These are phyloP conservation scores for Myiotriccus ornatus DNA, from an alignment of 2,797 vertebrate genomes.

Conservation along the genomic window DNA sequence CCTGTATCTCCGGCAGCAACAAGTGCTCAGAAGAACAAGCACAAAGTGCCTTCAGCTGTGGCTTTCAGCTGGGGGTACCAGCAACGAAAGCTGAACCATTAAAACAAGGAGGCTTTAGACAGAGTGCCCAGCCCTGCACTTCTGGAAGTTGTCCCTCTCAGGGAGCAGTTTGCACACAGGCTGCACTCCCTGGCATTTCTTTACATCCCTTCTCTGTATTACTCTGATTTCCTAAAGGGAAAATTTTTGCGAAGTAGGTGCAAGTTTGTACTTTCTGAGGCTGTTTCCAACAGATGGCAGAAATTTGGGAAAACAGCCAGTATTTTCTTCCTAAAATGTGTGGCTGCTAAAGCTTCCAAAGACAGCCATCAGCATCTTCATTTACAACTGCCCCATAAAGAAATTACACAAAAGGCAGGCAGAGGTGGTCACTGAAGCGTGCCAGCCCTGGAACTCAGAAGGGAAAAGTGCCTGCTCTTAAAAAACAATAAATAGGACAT, in stretches of 20 bases:
- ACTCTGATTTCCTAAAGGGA: background rate
- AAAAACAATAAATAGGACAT: background rate
- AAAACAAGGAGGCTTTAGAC: background rate
- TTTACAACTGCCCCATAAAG: background rate
- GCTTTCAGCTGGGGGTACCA: background rate
- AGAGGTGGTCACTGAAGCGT: background rate
- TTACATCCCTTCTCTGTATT: accelerated
- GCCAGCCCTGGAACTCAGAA: background rate
- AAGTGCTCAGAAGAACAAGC: background rate
- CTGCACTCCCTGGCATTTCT: too few relatives aligned
- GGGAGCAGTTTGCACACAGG: background rate
- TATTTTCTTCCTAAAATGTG: background rate
- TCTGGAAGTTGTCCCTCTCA: background rate
- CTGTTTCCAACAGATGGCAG: background rate
- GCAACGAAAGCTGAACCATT: constrained; percentile 13
- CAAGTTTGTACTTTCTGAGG: background rate
- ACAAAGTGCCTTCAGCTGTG: background rate
- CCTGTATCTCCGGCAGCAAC: background rate
- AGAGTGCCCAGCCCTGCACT: background rate
- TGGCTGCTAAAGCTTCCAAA: background rate
- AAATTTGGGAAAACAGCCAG: background rate
- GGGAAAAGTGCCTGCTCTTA: background rate
- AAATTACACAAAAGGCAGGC: background rate
- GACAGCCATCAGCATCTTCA: background rate
- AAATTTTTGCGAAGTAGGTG: background rate